These are phyloP conservation scores for Lethrus apterus DNA, from an alignment of 1,140 invertebrate genomes.

Conservation along the genomic window DNA sequence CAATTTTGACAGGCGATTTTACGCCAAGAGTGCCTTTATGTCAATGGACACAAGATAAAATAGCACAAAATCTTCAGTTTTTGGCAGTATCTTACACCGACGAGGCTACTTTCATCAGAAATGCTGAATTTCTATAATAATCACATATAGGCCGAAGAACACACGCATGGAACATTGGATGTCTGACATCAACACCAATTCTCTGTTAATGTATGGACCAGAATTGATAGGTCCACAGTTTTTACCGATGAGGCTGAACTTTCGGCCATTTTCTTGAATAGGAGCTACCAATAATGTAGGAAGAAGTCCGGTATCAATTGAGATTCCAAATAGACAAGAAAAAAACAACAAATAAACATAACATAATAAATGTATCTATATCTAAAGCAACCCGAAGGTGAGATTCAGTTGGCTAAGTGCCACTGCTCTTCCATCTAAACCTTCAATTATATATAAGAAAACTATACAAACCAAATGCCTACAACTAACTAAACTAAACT, in stretches of 20 bases:
- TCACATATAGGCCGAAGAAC: constrained; percentile 38
- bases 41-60: constrained; percentile 13
- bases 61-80: background rate
- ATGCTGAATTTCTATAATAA: constrained; percentile 39
- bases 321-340: no score
- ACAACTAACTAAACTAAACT: no score
- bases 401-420: no score
- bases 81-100: constrained; percentile 34
- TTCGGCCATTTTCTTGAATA: background rate
- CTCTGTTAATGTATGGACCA: constrained; percentile 35
- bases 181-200: constrained; percentile 36
- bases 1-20: constrained; percentile 17
- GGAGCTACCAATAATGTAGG: background rate
- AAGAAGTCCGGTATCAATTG: background rate
- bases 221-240: constrained; percentile 38
- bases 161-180: constrained; percentile 34
- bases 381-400: no score
- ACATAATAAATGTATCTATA: no score
- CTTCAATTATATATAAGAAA: no score
- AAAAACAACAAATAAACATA: no score
- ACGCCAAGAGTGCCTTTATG: constrained; percentile 17
- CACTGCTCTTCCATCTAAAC: no score
- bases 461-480: no score
- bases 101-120: constrained; percentile 34
- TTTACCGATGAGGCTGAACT: constrained; percentile 20